These are phyloP conservation scores for Nautilus pompilius DNA, from an alignment of 1,140 invertebrate genomes.

Conservation along the genomic window DNA sequence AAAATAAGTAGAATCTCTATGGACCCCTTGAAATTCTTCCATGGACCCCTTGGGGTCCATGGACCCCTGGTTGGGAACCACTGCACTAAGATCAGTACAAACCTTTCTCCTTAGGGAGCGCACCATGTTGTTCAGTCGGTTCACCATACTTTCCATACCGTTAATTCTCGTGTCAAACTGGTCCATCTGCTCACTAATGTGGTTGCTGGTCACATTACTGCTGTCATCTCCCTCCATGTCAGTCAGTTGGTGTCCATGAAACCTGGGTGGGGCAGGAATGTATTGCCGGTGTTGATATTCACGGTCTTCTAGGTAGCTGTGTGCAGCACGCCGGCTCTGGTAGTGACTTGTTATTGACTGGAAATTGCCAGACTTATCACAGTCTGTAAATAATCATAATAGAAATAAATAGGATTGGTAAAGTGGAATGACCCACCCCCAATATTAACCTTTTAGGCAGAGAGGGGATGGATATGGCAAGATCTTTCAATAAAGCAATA, in stretches of 20 bases:
- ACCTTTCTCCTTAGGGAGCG: constrained; percentile 61
- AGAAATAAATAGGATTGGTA: too few relatives aligned
- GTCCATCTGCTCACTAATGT: not conserved
- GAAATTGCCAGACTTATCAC: constrained; percentile 47
- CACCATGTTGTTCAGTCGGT: constrained; percentile 61
- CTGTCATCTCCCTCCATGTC: not conserved
- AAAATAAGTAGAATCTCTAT: not conserved
- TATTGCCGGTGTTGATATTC: not conserved
- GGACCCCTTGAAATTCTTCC: not conserved
- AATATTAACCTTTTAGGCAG: too few relatives aligned
- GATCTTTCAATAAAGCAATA: too few relatives aligned
- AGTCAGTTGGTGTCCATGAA: constrained; percentile 11
- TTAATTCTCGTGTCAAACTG: constrained; percentile 32
- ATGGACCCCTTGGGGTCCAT: too few relatives aligned
- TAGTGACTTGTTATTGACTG: constrained; percentile 35
- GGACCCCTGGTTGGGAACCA: not conserved
- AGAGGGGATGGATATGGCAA: too few relatives aligned
- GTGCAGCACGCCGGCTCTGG: constrained; percentile 33
- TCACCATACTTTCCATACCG: constrained; percentile 49
- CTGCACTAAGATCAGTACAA: not conserved
- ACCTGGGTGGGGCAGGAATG: constrained; percentile 16
- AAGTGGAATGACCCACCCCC: too few relatives aligned
- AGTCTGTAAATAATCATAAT: constrained; percentile 47
- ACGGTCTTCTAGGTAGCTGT: constrained; percentile 19
- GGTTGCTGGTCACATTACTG: constrained; percentile 1